Conservation (phyloP, 2,113 vertebrate species). For the Lota lota region DNA sequence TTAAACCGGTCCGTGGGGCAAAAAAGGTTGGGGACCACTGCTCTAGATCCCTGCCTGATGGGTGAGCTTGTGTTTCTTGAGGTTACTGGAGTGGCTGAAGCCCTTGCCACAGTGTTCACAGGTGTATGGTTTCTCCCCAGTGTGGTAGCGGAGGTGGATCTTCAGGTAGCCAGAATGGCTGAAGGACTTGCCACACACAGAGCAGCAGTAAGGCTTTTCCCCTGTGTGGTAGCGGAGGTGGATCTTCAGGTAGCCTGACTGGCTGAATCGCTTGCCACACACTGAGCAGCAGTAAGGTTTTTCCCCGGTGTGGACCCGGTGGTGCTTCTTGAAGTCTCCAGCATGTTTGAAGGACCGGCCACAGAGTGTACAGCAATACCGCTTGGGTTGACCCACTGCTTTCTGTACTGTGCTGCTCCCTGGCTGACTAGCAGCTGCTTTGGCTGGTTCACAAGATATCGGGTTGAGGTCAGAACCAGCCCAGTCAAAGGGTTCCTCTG, state of each 20-base stretch:
- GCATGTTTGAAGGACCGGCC: slow-evolving; percentile 45
- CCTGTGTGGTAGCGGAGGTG: slow-evolving; percentile 74
- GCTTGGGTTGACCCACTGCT: slow-evolving; percentile 26
- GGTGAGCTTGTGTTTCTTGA: slow-evolving; percentile 72
- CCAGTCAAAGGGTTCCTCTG: slow-evolving; percentile 65
- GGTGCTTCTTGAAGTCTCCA: slow-evolving; percentile 52
- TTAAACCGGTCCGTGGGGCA: too few relatives aligned
- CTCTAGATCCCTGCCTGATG: slow-evolving; percentile 48
- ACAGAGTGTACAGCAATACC: slow-evolving; percentile 39
- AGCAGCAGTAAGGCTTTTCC: slow-evolving; percentile 71
- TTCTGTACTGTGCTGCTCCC: slow-evolving; percentile 15
- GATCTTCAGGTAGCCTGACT: slow-evolving; percentile 67
- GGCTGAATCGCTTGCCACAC: slow-evolving; percentile 70
- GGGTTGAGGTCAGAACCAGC: slow-evolving; percentile 43
- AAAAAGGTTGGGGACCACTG: too few relatives aligned
- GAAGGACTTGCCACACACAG: slow-evolving; percentile 68
- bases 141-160: slow-evolving; percentile 74
- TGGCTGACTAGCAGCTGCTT: slow-evolving; percentile 25
- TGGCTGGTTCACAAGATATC: neutral
- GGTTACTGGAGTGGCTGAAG: slow-evolving; percentile 72
- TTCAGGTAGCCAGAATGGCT: slow-evolving; percentile 73
- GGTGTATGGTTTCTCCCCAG: slow-evolving; percentile 72
- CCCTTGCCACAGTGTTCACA: slow-evolving; percentile 72
- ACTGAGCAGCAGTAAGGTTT: slow-evolving; percentile 50
- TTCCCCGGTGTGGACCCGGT: slow-evolving; percentile 32